Base-by-base conservation (phyloP, 2,888 invertebrate species). In the Leptinotarsa rubiginosa region DNA sequence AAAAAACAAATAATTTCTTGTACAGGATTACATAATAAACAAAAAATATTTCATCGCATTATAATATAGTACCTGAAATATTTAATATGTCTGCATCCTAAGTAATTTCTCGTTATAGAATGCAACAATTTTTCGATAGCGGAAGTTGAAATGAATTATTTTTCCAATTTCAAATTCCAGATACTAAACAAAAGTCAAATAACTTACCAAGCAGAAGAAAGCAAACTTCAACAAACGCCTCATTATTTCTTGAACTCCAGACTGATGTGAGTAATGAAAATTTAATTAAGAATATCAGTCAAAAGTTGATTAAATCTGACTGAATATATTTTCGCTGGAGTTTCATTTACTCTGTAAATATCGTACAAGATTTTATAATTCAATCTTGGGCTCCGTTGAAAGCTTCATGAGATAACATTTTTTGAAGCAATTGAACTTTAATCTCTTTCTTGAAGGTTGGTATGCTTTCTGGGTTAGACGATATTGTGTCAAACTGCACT, bases 221-320 rank as follows among this genome's bases (percentile, higher is more conserved):
- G 52, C 52, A 50, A 66, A 66, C 49, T 66, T 49, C n/a, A 49
- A 66, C 66, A 66, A 66, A 66, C 50, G 66, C 50, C 47, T 25
- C 49, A 66, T 50, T 25, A 66, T 66, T 66, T 66, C 66, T 52
- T 52, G 20, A 67, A 25, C 59, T 59, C 25, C 22, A 59, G 25
- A 59, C 59, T 59, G 20, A 59, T 59, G 22, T 59, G 49, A 52
- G 67, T 59, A 59, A 70, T 70, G 70, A 62, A 59, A 70, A 70
- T 70, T 70, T 70, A 70, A 70, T 70, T 70, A 70, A 59, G 54
- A 56, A 70, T 59, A 70, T 70, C 62, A 70, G 70, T 59, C 59
- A 70, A 62, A 62, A 70, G 62, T 70, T 70, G 62, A 70, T 70
- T 70, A 70, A 70, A 70, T 47, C 52, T 59, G 59, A 59, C 25